Percentiles rank a stretch among this genome's conserved stretches.
Evolutionary conservation across 1,140 invertebrate species (phyloP).

Genomic region (Musca vetustissima): DNA sequence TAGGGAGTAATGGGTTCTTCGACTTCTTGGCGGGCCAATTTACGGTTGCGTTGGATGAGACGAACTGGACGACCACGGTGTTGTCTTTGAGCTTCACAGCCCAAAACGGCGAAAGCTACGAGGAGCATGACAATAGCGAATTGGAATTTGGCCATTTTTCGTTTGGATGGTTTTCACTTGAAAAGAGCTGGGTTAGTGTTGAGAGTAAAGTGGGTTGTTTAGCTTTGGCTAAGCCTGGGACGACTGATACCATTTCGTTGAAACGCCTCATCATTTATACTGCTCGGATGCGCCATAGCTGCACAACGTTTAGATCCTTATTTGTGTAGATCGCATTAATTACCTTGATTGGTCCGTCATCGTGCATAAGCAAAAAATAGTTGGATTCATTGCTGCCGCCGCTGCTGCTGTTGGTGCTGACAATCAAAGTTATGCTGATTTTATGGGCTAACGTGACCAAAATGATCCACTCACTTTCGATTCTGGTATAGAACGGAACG

Average conservation of each 20-base stretch:
- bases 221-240: constrained; percentile 19
- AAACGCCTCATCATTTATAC: constrained; percentile 1
- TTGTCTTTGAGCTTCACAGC: constrained; percentile 16
- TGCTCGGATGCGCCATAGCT: background rate
- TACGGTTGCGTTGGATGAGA: constrained; percentile 30
- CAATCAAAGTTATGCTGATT: constrained; percentile 24
- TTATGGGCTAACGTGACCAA: constrained; percentile 22
- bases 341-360: constrained; percentile 8
- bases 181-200: no score
- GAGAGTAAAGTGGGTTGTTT: background rate
- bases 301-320: constrained; percentile 2
- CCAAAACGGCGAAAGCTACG: constrained; percentile 16
- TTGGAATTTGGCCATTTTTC: constrained; percentile 16
- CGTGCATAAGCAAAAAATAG: constrained; percentile 6
- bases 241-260: constrained; percentile 4
- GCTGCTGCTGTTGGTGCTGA: background rate
- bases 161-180: background rate
- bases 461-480: constrained; percentile 2
- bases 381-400: background rate
- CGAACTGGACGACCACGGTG: background rate
- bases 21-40: constrained; percentile 46
- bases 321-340: constrained; percentile 9
- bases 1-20: constrained; percentile 47
- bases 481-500: background rate
- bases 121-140: constrained; percentile 14